Conservation (phyloP, 2,888 invertebrate species). For the Rosalia funebris region DNA sequence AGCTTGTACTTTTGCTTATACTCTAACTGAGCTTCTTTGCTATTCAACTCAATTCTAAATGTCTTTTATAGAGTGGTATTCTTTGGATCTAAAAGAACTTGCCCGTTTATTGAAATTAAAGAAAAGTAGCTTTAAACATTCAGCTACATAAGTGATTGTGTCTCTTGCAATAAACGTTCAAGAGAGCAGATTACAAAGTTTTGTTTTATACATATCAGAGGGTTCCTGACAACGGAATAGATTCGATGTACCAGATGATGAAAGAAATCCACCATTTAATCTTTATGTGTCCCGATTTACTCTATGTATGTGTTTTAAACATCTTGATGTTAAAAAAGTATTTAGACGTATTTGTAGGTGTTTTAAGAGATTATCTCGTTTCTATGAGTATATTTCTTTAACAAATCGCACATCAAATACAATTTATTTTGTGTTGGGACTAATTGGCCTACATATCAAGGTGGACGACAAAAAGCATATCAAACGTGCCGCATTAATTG, state of each 20-base stretch:
- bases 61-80: conserved; percentile 19
- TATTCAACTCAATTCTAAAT: conserved; percentile 24
- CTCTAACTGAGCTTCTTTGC: conserved; percentile 31
- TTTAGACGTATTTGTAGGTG: conserved; percentile 31
- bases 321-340: conserved; percentile 49
- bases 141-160: conserved; percentile 57
- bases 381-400: conserved; percentile 28
- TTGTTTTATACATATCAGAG: conserved; percentile 54
- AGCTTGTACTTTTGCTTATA: conserved; percentile 45
- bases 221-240: conserved; percentile 43
- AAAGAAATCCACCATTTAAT: conserved; percentile 48
- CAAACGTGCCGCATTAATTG: conserved; percentile 61
- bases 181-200: conserved; percentile 27
- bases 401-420: conserved; percentile 46
- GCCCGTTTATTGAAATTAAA: conserved; percentile 36
- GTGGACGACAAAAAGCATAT: conserved; percentile 56
- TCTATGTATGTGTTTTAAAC: conserved; percentile 35
- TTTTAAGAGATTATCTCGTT: conserved; percentile 31
- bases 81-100: conserved; percentile 18
- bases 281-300: conserved; percentile 50
- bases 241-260: conserved; percentile 29
- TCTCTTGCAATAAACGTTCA: conserved; percentile 52
- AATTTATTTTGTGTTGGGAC: conserved; percentile 38
- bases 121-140: conserved; percentile 33
- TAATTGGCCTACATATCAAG: conserved; percentile 59